phyloP scores from a whole-genome alignment of 2,888 invertebrate species.

The Phengaris alcon region DNA sequence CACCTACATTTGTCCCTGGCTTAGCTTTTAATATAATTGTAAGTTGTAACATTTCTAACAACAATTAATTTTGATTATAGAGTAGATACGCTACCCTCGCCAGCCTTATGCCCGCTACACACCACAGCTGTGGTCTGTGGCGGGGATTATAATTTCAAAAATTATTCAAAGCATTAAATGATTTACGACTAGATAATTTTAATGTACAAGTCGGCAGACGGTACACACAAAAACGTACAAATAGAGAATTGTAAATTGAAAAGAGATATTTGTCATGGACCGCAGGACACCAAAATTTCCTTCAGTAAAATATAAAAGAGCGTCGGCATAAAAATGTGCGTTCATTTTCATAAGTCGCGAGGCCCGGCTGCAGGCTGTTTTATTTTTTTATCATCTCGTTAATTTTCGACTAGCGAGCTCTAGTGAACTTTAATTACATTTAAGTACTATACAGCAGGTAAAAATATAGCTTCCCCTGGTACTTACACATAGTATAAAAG shows the following conservation, averaged over 20 bases:
- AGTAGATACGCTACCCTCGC: not conserved
- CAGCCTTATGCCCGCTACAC: not conserved
- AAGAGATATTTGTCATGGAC: slow-evolving; percentile 56
- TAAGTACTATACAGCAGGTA: slow-evolving; percentile 28
- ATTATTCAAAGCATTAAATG: not conserved
- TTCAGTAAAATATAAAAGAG: slow-evolving; percentile 58
- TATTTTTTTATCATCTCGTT: slow-evolving; percentile 51
- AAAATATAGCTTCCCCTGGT: slow-evolving; percentile 14
- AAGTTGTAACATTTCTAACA: not conserved
- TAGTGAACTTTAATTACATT: slow-evolving; percentile 33
- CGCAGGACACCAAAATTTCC: slow-evolving; percentile 62
- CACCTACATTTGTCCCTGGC: not conserved
- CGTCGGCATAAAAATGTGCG: slow-evolving; percentile 53
- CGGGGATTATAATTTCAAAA: not conserved
- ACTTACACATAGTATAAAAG: slow-evolving; percentile 23
- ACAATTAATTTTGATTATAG: not conserved
- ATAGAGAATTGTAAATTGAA: slow-evolving; percentile 45
- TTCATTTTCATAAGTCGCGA: slow-evolving; percentile 55
- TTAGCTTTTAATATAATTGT: not conserved
- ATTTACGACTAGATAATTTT: slow-evolving; percentile 27
- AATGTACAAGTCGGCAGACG: slow-evolving; percentile 35
- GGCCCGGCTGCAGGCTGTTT: slow-evolving; percentile 39
- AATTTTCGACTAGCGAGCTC: slow-evolving; percentile 45
- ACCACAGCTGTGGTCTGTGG: no score
- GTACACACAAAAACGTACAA: slow-evolving; percentile 48